A percentile compares a stretch with the other conserved stretches of the same genome.
Conservation (phyloP, 2,113 vertebrate genomes). For the Sminthopsis crassicaudata region DNA sequence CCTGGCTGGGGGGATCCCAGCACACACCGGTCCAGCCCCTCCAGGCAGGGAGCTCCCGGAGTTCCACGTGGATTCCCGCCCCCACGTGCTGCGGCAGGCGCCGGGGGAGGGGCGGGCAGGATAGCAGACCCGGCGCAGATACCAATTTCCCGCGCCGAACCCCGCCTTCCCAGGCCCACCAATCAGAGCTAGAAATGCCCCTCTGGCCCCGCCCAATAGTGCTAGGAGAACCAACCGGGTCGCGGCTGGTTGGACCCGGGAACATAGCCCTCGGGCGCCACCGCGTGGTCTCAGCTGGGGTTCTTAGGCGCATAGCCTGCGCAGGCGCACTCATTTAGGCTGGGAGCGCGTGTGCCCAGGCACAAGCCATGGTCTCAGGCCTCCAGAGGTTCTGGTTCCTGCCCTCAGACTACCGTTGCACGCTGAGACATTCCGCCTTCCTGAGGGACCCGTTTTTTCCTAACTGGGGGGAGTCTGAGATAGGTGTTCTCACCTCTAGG, state of each 20-base stretch:
- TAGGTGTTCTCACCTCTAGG: no score
- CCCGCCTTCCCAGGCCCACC: background rate
- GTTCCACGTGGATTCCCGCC: no score
- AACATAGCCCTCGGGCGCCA: background rate
- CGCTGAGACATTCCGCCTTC: no score
- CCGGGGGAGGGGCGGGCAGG: background rate
- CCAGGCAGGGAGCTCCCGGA: no score
- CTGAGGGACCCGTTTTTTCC: no score
- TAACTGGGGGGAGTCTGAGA: no score
- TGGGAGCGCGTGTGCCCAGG: background rate
- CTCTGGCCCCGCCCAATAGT: background rate
- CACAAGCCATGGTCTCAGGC: background rate
- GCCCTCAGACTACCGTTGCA: no score
- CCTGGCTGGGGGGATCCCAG: no score
- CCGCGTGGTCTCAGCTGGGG: background rate
- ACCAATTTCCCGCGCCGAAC: background rate
- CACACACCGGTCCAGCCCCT: no score
- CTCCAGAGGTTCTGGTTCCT: no score
- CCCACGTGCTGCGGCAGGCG: background rate
- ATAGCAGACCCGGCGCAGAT: background rate
- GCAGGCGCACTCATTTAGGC: background rate
- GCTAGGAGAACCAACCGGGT: background rate
- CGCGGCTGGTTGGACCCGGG: fast-evolving
- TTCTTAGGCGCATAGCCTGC: background rate
- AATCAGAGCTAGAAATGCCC: background rate